Conservation (phyloP, 2,888 invertebrate genomes). For the Galeopsomyia nigrocyanea region DNA sequence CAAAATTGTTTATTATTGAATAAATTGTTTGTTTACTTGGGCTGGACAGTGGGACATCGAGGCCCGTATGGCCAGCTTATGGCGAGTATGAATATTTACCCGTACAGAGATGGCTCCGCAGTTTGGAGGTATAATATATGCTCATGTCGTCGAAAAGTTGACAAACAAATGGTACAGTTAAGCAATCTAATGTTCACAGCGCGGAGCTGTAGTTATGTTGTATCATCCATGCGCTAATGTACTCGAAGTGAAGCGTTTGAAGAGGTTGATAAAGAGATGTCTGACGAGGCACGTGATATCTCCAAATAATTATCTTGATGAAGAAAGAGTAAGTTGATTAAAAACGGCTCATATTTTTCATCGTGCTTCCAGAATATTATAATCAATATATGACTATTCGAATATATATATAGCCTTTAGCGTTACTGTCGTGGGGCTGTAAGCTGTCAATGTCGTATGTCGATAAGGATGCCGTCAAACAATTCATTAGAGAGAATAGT, state of each 20-base stretch:
- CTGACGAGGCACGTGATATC: conserved; percentile 83
- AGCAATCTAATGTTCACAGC: conserved; percentile 68
- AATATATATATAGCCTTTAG: conserved; percentile 75
- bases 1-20: conserved; percentile 2
- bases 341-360: background rate
- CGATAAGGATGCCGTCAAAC: conserved; percentile 70
- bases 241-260: conserved; percentile 75
- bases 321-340: conserved; percentile 72
- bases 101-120: conserved; percentile 85
- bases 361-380: conserved; percentile 2
- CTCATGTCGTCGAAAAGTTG: conserved; percentile 8
- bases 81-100: conserved; percentile 86
- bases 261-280: conserved; percentile 75
- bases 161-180: conserved; percentile 7
- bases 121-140: conserved; percentile 78
- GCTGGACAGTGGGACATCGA: conserved; percentile 81
- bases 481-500: conserved; percentile 76
- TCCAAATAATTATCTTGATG: conserved; percentile 74
- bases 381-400: conserved; percentile 1
- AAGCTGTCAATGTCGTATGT: conserved; percentile 79
- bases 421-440: conserved; percentile 82
- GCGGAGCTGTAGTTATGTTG: conserved; percentile 85
- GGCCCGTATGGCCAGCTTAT: conserved; percentile 84
- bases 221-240: conserved; percentile 87
- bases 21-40: too few species aligned